Evolutionary conservation across 2,888 invertebrate species (phyloP).

Genomic region (Schrankia costaestrigalis): DNA sequence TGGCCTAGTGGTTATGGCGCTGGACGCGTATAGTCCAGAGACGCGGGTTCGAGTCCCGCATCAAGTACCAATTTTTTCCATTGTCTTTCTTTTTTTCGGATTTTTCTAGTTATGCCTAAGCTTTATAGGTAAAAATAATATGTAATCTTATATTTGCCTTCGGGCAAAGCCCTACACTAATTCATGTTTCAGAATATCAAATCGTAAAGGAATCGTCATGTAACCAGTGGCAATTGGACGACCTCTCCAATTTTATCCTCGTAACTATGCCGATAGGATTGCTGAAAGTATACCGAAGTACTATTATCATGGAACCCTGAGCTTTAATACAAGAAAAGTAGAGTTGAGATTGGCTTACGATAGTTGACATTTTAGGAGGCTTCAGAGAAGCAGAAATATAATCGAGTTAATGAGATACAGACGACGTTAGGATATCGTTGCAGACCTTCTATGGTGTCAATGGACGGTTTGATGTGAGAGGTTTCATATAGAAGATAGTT

Average conservation of each 20-base stretch:
- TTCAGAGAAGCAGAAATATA: constrained; percentile 45
- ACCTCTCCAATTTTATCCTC: constrained; percentile 45
- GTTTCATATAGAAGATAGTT: constrained; percentile 1
- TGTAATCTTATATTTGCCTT: too few relatives aligned
- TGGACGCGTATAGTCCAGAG: too few relatives aligned
- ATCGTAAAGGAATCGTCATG: constrained; percentile 22
- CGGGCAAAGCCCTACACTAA: too few relatives aligned
- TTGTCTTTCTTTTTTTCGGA: too few relatives aligned
- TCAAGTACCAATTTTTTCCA: too few relatives aligned
- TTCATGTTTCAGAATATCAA: constrained; percentile 5
- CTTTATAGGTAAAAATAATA: too few relatives aligned
- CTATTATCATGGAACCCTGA: constrained; percentile 11
- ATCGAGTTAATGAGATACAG: constrained; percentile 57
- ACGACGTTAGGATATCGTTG: constrained; percentile 33
- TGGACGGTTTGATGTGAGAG: constrained; percentile 24
- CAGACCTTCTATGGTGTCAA: constrained; percentile 39
- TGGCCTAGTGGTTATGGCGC: too few relatives aligned
- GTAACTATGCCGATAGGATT: constrained; percentile 40
- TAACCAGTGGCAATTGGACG: constrained; percentile 27
- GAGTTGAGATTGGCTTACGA: constrained; percentile 7
- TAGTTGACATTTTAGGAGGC: constrained; percentile 11
- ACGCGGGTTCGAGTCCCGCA: too few relatives aligned
- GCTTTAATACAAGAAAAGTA: constrained; percentile 5
- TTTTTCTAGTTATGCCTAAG: too few relatives aligned
- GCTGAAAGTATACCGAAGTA: constrained; percentile 36